Evolutionary conservation across 1,140 invertebrate species (phyloP), one percentile per base, ranked within the genome.

Genomic region (Pseudoatta argentina): DNA sequence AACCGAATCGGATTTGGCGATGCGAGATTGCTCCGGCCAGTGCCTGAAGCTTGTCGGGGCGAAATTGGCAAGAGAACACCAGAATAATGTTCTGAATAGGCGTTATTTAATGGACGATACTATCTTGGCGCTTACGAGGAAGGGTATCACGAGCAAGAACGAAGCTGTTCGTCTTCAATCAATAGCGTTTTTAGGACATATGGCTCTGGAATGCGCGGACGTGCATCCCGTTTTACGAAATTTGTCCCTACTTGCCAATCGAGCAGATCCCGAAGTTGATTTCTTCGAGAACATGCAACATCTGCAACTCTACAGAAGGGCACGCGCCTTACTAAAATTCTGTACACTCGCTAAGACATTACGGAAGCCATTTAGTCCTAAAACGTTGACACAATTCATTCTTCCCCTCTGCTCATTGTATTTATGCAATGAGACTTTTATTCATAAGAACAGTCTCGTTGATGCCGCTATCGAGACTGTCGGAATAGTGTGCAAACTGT

Each of bases 281-380:
- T 99, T 99, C 95, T 99, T 99, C 93, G 98, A 99, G 89, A 99
- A 99, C 92, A 97, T 99, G 89, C 96, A 97, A 53, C 99, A 99
- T 95, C 94, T 98, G 55, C 98, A 99, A 95, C 95, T 97, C 18
- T 98, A 99, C 92, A 96, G 98, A 89, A 97, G 97, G 92, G 97
- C 97, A 0, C 96, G 97, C 91, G 98, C 98, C 0, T 92, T 99
- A 27, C 93, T 97, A 8, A 97, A 96, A 92, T 97, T 97, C 88
- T 96, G 96, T 79, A 95, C 95, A 57, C 89, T 96, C 61, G 95
- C 96, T 0, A 96, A 96, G 89, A 96, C 96, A 51, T 92, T 96
- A 48, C 93, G 93, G 0, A 96, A 96, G 88, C 92, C 95, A 55
- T 96, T 97, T 0, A 96, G 96, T 85, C 94, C 96, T 0, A 96